phyloP scores from a whole-genome alignment of 2,113 vertebrate genomes.

The Promerops cafer region DNA sequence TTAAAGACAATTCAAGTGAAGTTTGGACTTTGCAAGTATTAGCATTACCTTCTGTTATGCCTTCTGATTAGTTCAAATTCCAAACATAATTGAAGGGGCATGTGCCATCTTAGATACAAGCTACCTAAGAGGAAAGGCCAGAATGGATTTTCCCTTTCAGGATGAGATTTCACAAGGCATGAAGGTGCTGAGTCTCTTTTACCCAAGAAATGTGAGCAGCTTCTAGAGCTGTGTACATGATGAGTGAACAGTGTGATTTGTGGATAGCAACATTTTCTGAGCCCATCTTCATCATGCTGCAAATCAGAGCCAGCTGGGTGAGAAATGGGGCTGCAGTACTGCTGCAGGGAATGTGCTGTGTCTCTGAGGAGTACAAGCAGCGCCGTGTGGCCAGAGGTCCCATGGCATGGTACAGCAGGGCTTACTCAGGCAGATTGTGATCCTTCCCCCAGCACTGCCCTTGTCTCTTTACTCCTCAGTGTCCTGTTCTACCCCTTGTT shows the following conservation, averaged over 20 bases:
- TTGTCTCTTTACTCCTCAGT: neutral
- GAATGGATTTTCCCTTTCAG: neutral
- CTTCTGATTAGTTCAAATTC: neutral
- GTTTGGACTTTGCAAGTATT: neutral
- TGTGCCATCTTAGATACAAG: neutral
- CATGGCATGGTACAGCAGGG: neutral
- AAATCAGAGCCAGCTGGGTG: neutral
- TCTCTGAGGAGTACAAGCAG: neutral
- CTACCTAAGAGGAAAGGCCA: neutral
- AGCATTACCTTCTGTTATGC: neutral
- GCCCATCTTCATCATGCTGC: neutral
- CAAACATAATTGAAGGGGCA: neutral
- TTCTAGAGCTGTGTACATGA: neutral
- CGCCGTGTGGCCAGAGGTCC: rapidly evolving
- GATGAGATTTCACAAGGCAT: neutral
- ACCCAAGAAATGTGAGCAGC: neutral
- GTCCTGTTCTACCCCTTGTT: neutral
- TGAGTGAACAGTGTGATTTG: neutral
- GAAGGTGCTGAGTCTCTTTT: neutral
- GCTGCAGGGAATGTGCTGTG: neutral
- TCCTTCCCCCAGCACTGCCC: neutral
- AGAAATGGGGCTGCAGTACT: neutral
- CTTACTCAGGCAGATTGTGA: neutral
- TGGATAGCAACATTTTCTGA: neutral
- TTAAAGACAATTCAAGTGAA: neutral